A percentile compares a stretch with the other conserved stretches of the same genome.
phyloP scores from a whole-genome alignment of 2,113 vertebrate genomes.

The Benitochromis conjunctus region DNA sequence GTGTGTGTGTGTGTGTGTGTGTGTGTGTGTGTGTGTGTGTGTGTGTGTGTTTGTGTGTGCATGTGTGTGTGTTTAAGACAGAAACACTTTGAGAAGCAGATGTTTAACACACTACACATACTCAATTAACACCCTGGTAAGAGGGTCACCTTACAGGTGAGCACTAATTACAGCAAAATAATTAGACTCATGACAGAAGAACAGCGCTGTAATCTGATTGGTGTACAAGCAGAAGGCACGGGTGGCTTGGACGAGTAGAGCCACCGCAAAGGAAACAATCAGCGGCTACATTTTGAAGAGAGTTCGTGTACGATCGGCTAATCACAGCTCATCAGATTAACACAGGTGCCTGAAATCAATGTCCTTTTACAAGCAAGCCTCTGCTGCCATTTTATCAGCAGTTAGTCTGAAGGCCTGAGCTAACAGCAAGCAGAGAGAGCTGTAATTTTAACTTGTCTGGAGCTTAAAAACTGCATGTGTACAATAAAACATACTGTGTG shows the following conservation, averaged over 20 bases:
- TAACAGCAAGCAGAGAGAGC: neutral
- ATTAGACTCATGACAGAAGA: neutral
- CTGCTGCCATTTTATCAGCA: neutral
- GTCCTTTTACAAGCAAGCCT: neutral
- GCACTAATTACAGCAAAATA: conserved; percentile 16
- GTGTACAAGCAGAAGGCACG: neutral
- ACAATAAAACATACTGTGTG: neutral
- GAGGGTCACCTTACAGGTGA: conserved; percentile 29
- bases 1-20: neutral
- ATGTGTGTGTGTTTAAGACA: neutral
- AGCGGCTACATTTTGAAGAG: neutral
- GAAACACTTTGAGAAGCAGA: neutral
- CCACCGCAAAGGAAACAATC: neutral
- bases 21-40: neutral
- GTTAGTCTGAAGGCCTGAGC: rapidly evolving
- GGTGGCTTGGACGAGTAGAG: neutral
- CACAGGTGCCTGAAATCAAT: neutral
- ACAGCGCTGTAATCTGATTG: neutral
- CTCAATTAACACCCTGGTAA: conserved; percentile 28
- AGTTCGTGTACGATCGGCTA: neutral
- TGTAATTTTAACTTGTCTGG: rapidly evolving
- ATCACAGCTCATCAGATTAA: neutral
- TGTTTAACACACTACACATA: conserved; percentile 14
- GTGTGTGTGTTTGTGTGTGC: neutral
- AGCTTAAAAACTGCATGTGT: too few relatives aligned